Base-by-base conservation (phyloP, 92 coral and sea anemone genomes). In the Actinostola sp. region DNA sequence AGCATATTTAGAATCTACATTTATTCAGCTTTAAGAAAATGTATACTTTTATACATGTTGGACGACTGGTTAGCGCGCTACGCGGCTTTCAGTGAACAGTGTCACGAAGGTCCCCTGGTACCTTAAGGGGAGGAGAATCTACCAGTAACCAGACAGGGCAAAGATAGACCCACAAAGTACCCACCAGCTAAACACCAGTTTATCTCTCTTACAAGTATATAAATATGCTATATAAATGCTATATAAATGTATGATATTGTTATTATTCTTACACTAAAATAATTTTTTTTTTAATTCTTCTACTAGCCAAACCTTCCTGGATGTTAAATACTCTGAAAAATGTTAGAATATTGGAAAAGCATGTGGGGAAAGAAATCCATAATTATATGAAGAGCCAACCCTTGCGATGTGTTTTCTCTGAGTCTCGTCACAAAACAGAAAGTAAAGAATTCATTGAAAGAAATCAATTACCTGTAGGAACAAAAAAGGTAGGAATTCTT, bases 361-460 rank as follows among this genome's bases (percentile, higher is more conserved):
- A 94, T 83, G 98, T 94, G 33, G 86, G 92, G 1, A 82, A 48
- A 65, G 92, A 94, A 64, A 88, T 94, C 41, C 80, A 92, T 45
- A 75, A 82, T 51, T 91, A 73, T 64, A 94, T 84, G 89, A 91
- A 77, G 62, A 82, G 84, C 61, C 81, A 70, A 67, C 63, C 70
- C 28, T 66, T 64, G 36, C 70, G 31, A 5, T 63, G 59, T 59
- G 64, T 66, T 50, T 67, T 53, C 20, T 49, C 82, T 55, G 76
- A 70, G 42, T 73, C 55, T 0, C 17, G 15, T 28, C 96, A 93
- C 69, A 73, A 35, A 54, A 71, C 58, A 45, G 70, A 84, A 19
- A 91, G 97, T 59, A 50, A 59, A 24, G 74, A 76, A 29, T 31
- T 78, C n/a, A 67, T 91, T 42, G 83, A 83, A 30, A 71, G 72